Conservation (phyloP, 2,888 invertebrate species). For the Theretra japonica region DNA sequence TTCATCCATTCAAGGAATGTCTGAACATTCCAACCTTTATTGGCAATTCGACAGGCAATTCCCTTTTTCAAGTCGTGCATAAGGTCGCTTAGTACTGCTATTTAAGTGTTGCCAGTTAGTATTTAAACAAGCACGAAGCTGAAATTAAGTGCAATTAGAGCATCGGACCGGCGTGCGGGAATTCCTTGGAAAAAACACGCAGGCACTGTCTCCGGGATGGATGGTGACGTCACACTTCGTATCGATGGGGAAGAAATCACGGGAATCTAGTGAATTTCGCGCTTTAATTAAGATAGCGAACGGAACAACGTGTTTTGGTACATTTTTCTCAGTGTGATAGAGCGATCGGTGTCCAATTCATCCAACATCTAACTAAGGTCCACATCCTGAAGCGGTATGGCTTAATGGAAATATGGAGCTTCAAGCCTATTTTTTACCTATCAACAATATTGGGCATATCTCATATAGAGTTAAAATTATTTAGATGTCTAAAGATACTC, state of each 20-base stretch:
- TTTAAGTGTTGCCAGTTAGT: constrained; percentile 62
- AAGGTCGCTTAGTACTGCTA: constrained; percentile 40
- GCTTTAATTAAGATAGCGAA: too few species aligned
- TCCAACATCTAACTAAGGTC: too few species aligned
- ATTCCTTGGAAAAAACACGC: constrained; percentile 69
- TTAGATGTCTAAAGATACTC: too few species aligned
- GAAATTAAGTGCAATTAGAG: constrained; percentile 80
- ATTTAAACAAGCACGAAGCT: constrained; percentile 79
- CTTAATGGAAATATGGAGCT: too few species aligned
- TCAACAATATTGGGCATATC: too few species aligned
- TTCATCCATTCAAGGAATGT: neutral
- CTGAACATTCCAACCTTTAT: constrained; percentile 19
- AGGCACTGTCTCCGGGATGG: constrained; percentile 36
- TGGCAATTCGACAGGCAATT: constrained; percentile 20
- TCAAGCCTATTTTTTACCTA: too few species aligned
- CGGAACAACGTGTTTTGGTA: too few species aligned
- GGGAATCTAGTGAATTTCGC: too few species aligned
- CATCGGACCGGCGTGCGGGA: constrained; percentile 72
- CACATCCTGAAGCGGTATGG: too few species aligned
- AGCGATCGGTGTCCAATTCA: too few species aligned
- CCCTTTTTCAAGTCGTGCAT: constrained; percentile 16
- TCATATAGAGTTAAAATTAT: too few species aligned
- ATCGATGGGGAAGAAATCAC: neutral
- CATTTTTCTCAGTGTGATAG: too few species aligned
- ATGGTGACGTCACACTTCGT: constrained; percentile 59